Conservation (phyloP, 1,140 invertebrate genomes). For the Antheraea pernyi region DNA sequence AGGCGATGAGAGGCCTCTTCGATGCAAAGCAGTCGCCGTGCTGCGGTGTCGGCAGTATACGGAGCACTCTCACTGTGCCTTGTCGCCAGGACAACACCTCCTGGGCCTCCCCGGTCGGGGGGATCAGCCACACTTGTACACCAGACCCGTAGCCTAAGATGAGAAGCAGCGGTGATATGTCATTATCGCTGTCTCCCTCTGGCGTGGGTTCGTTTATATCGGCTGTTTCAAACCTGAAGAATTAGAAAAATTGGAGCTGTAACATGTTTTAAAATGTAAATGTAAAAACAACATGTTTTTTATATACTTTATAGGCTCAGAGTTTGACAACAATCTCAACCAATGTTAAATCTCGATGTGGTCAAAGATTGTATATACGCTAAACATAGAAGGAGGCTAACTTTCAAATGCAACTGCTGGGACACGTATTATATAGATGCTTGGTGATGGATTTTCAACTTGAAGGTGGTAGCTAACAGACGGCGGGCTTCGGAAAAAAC, state of each 20-base stretch:
- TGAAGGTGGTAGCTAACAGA: no score
- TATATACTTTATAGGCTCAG: no score
- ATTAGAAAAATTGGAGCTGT: not conserved
- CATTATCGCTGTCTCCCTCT: slow-evolving; percentile 85
- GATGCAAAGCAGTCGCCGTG: slow-evolving; percentile 84
- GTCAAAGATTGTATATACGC: no score
- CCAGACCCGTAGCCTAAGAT: slow-evolving; percentile 82
- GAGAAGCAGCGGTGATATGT: slow-evolving; percentile 89
- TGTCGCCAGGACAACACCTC: slow-evolving; percentile 95
- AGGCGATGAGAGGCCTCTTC: slow-evolving; percentile 91
- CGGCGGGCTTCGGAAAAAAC: no score
- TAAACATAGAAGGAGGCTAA: no score
- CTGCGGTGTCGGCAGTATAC: slow-evolving; percentile 90
- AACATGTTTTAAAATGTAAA: not conserved
- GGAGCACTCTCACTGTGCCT: slow-evolving; percentile 89
- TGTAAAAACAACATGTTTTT: not conserved
- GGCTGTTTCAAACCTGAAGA: slow-evolving; percentile 85
- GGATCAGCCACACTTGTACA: slow-evolving; percentile 85
- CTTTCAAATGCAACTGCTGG: no score
- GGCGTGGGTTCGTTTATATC: slow-evolving; percentile 89
- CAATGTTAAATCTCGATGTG: no score
- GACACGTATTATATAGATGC: no score
- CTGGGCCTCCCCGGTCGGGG: slow-evolving; percentile 92
- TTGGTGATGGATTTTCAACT: no score
- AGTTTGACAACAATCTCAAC: no score